Evolutionary conservation across 2,113 vertebrate species (phyloP).

Genomic region (chimpanzee (Pan troglodytes)): NHGRI_mPanTro3-v2.1_pri NC_072407.2:136713001-136713500

Average conservation of each 20-base stretch:
- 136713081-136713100: not conserved
- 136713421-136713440: too few relatives aligned
- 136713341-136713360: not conserved
- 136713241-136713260: not conserved
- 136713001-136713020: not conserved
- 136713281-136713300: too few relatives aligned
- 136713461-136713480: too few relatives aligned
- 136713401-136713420: not conserved
- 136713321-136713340: not conserved
- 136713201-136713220: rapidly evolving
- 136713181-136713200: not conserved
- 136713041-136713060: not conserved
- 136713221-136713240: not conserved
- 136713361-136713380: not conserved
- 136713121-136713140: not conserved
- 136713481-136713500: too few relatives aligned
- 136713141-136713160: too few relatives aligned
- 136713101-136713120: not conserved
- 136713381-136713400: not conserved
- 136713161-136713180: not conserved
- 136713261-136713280: not conserved
- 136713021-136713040: not conserved
- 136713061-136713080: not conserved
- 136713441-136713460: too few relatives aligned
- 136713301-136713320: not conserved